Percentiles rank a stretch among this genome's conserved stretches.
phyloP scores from a whole-genome alignment of 92 coral and sea anemone species.

The Parazoanthus swiftii region DNA sequence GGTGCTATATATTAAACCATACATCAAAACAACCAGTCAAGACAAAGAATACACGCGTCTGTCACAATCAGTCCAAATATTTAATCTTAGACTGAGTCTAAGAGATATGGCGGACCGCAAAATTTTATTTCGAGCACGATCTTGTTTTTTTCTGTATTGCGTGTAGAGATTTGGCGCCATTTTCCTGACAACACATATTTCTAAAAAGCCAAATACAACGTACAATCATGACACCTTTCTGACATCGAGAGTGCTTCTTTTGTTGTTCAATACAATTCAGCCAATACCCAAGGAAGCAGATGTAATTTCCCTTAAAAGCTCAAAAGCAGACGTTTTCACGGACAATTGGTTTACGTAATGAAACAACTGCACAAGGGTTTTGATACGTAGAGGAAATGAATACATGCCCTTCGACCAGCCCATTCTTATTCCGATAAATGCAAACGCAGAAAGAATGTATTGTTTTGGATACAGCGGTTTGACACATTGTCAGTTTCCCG shows the following conservation, averaged over 20 bases:
- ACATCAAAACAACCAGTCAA: conserved; percentile 27
- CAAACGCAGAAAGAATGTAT: not conserved
- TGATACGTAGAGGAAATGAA: conserved; percentile 32
- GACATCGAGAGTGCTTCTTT: not conserved
- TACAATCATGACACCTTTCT: conserved; percentile 12
- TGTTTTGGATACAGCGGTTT: conserved; percentile 8
- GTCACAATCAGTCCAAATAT: not conserved
- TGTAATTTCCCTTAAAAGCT: conserved; percentile 6
- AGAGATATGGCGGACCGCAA: not conserved
- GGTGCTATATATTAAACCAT: conserved; percentile 16
- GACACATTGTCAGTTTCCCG: not conserved
- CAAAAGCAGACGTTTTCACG: conserved; percentile 35
- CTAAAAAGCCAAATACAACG: not conserved
- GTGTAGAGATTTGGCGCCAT: conserved; percentile 18
- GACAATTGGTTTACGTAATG: conserved; percentile 39
- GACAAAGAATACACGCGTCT: conserved; percentile 21
- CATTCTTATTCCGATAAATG: not conserved
- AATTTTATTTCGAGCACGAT: not conserved
- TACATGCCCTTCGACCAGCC: conserved; percentile 22
- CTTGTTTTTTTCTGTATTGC: not conserved
- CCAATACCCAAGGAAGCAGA: conserved; percentile 33
- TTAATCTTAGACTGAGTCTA: not conserved
- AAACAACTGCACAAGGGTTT: conserved; percentile 13
- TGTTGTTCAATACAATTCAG: conserved; percentile 26
- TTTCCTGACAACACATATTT: not conserved